Conservation (phyloP, 2,888 invertebrate genomes). For the Oxycera nigricornis region DNA sequence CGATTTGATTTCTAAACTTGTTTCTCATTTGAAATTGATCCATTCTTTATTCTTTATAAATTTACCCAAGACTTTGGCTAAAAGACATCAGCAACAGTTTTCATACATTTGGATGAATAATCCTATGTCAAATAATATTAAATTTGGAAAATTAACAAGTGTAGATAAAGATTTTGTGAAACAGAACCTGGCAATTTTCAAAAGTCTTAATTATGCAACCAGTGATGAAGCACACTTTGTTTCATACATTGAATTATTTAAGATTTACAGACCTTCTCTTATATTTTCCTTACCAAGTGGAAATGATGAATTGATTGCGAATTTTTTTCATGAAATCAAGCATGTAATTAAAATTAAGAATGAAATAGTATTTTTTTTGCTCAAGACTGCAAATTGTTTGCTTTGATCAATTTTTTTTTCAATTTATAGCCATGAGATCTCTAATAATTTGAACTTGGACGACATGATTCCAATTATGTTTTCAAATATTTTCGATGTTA, state of each 20-base stretch:
- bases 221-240: not conserved
- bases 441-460: not conserved
- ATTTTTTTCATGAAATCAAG: not conserved
- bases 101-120: not conserved
- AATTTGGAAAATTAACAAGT: not conserved
- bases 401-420: not conserved
- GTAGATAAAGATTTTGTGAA: not conserved
- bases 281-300: not conserved
- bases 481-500: not conserved
- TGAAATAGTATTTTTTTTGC: constrained; percentile 5
- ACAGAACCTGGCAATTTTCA: not conserved
- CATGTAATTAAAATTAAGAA: not conserved
- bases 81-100: constrained; percentile 32
- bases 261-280: not conserved
- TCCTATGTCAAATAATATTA: not conserved
- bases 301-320: not conserved
- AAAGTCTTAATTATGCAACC: not conserved
- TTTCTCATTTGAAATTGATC: constrained; percentile 13
- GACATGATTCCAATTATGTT: not conserved
- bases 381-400: not conserved
- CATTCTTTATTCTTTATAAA: constrained; percentile 31
- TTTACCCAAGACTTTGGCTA: constrained; percentile 19
- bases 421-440: not conserved
- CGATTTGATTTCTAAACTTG: constrained; percentile 5
- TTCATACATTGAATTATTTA: constrained; percentile 3